Conservation (phyloP, 2,888 invertebrate species). For the Patella depressa region DNA sequence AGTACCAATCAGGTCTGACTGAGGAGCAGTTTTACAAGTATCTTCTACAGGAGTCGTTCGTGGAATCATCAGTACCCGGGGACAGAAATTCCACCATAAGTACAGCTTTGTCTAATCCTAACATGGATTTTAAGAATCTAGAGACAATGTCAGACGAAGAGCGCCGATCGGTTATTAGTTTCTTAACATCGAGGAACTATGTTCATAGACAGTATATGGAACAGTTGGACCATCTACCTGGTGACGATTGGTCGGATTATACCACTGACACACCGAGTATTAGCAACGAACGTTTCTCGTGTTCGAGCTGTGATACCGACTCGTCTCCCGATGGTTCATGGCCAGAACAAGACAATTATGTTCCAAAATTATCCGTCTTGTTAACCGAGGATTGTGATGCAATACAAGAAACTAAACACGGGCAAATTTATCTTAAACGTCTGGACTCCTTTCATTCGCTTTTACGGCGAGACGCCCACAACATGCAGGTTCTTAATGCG, state of each 20-base stretch:
- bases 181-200: conserved; percentile 49
- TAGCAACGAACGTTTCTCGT: conserved; percentile 37
- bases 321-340: conserved; percentile 33
- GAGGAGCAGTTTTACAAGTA: conserved; percentile 54
- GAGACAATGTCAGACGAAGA: conserved; percentile 15
- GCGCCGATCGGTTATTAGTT: conserved; percentile 33
- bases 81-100: neutral
- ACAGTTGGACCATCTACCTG: conserved; percentile 8
- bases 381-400: conserved; percentile 54
- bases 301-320: conserved; percentile 28
- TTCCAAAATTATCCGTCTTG: conserved; percentile 14
- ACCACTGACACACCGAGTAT: conserved; percentile 31
- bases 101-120: neutral
- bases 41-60: conserved; percentile 48
- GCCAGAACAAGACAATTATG: conserved; percentile 1
- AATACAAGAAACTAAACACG: conserved; percentile 34
- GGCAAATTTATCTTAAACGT: conserved; percentile 28
- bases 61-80: conserved; percentile 34
- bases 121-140: neutral
- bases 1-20: conserved; percentile 48
- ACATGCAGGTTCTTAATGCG: conserved; percentile 54
- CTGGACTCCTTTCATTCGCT: conserved; percentile 41
- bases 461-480: conserved; percentile 28
- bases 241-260: conserved; percentile 16
- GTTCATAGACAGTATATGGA: conserved; percentile 51